Base-by-base conservation (phyloP, 1,140 invertebrate genomes). In the Drosophila triauraria region DNA sequence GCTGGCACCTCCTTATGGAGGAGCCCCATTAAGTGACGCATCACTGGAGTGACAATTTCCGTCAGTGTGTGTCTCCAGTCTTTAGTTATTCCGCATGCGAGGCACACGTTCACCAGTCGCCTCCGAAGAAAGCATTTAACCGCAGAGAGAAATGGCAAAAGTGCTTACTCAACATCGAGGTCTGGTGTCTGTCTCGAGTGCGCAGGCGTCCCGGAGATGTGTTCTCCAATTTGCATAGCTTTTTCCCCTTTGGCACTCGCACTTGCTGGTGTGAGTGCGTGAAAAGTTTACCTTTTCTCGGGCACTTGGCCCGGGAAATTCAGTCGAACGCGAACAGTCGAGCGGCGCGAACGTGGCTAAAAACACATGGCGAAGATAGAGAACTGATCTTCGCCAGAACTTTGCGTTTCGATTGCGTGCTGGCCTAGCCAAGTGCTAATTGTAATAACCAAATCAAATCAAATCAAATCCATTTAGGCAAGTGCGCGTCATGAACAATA, bases 201-300 rank as follows among this genome's bases (percentile, higher is more conserved):
- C 75, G 75, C 75, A 77, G 72, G 75, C 75, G 75, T 76, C 75
- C 74, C 42, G 67, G 47, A 60, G 20, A 58, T n/a, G 35, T 15
- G n/a, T 71, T 78, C 59, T 64, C 43, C n/a, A 58, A 71, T 79
- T 80, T 68, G 77, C 76, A 61, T 60, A 42, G 69, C 54, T 57
- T 75, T 75, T 51, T 42, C 57, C 61, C 61, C 57, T 13, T 50
- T 72, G 7, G 40, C 40, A 46, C 35, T 43, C 20, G 30, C 20
- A 47, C 47, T 61, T 54, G 32, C 32, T 38, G 17, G 53, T 54
- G 53, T 54, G 53, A 44, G 57, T 50, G 60, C 63, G 48, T 63
- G 40, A 43, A 65, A 80, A 88, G 85, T 88, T 87, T 90, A 88
- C 84, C 78, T 90, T 81, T 48, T 61, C 35, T 12, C 50, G 58